Conservation (phyloP, 1,140 invertebrate species). For the Medauroidea extradentata region DNA sequence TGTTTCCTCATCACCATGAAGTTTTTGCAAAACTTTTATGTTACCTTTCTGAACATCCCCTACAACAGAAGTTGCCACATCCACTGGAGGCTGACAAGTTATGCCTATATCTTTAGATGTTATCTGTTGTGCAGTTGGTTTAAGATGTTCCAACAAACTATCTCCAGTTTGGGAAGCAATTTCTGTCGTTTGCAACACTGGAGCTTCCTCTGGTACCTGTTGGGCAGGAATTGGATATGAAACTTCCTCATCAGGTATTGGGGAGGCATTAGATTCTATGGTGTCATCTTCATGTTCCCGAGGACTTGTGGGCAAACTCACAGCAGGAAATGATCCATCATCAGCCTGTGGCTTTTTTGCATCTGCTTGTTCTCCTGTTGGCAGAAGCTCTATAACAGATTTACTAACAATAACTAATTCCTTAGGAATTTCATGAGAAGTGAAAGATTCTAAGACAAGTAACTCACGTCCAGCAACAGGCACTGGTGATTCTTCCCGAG, state of each 20-base stretch:
- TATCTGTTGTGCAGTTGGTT: not conserved
- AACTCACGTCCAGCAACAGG: not conserved
- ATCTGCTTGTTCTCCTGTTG: not conserved
- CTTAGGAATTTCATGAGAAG: not conserved
- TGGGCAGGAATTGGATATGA: conserved; percentile 1
- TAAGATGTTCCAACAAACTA: conserved; percentile 5
- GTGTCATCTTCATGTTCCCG: conserved; percentile 52
- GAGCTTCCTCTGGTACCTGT: no score
- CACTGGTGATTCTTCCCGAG: not conserved
- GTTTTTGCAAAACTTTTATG: conserved; percentile 63
- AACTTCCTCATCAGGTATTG: conserved; percentile 56
- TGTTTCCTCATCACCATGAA: conserved; percentile 64
- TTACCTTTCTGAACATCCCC: conserved; percentile 48
- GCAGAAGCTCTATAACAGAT: not conserved
- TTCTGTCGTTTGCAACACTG: not conserved
- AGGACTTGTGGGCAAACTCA: not conserved
- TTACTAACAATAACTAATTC: not conserved
- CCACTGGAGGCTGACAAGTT: conserved; percentile 46
- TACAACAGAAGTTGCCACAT: no score
- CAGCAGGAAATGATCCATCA: not conserved
- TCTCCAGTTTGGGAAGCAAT: conserved; percentile 21
- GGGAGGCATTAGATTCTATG: conserved; percentile 49
- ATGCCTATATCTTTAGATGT: not conserved
- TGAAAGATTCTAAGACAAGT: not conserved
- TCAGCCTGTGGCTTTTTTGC: not conserved